phyloP scores from a whole-genome alignment of 2,113 vertebrate genomes.

The Percina caprodes region DNA sequence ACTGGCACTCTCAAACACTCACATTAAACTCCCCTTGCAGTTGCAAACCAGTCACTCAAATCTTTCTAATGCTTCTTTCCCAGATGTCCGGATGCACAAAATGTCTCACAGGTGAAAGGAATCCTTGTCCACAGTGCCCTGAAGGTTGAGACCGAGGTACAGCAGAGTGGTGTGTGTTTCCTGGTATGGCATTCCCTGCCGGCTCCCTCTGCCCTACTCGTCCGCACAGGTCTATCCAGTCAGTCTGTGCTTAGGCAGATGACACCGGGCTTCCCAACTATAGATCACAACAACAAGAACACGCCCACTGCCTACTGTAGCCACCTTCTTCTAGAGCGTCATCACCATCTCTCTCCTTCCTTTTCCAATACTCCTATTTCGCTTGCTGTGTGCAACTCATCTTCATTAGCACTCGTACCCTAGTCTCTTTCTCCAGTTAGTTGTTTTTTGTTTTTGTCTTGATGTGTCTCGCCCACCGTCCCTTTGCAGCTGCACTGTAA shows the following conservation, averaged over 20 bases:
- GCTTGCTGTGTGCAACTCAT: slow-evolving; percentile 25
- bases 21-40: slow-evolving; percentile 51
- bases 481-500: slow-evolving; percentile 46
- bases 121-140: slow-evolving; percentile 45
- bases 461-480: slow-evolving; percentile 28
- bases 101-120: slow-evolving; percentile 39
- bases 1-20: slow-evolving; percentile 17
- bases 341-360: slow-evolving; percentile 34
- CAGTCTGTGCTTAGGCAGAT: slow-evolving; percentile 78
- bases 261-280: slow-evolving; percentile 79
- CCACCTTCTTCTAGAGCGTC: slow-evolving; percentile 65
- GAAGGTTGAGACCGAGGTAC: slow-evolving; percentile 35
- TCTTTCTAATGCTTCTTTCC: slow-evolving; percentile 22
- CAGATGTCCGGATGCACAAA: slow-evolving; percentile 28
- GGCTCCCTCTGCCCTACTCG: slow-evolving; percentile 49
- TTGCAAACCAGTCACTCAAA: slow-evolving; percentile 34
- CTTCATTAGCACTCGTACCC: slow-evolving; percentile 5
- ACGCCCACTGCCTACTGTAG: slow-evolving; percentile 80
- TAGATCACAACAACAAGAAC: slow-evolving; percentile 83
- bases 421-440: slow-evolving; percentile 3
- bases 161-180: slow-evolving; percentile 38
- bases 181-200: slow-evolving; percentile 44
- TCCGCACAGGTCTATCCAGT: slow-evolving; percentile 62
- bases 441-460: slow-evolving; percentile 41
- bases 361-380: slow-evolving; percentile 26